Evolutionary conservation across 2,888 invertebrate genomes (phyloP).

Genomic region (Drosophila colorata): DNA sequence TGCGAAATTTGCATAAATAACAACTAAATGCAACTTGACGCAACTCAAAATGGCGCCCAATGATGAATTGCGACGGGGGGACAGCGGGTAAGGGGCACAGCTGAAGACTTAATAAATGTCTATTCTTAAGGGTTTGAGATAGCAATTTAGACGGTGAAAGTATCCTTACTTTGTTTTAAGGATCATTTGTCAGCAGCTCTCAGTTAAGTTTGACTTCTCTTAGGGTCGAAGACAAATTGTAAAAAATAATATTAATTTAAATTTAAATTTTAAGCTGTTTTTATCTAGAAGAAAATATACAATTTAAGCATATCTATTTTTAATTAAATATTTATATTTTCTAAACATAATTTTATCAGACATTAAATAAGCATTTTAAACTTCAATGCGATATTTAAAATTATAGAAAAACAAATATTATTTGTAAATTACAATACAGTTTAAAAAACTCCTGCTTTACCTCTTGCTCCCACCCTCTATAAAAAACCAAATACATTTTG

Average conservation of each 20-base stretch:
- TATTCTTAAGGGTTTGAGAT: neutral
- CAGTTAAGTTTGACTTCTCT: neutral
- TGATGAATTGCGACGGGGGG: slow-evolving; percentile 62
- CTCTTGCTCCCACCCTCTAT: neutral
- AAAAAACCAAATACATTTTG: slow-evolving; percentile 6
- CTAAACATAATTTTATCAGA: neutral
- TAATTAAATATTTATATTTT: neutral
- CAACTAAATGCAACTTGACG: slow-evolving; percentile 82
- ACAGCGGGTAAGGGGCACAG: neutral
- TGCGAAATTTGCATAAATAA: slow-evolving; percentile 84
- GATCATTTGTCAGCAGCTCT: slow-evolving; percentile 1
- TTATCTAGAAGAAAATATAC: no score
- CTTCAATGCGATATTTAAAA: neutral
- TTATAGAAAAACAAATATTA: no score
- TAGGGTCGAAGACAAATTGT: neutral
- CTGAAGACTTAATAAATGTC: slow-evolving; percentile 20
- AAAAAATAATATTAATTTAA: neutral
- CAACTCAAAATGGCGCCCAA: slow-evolving; percentile 70
- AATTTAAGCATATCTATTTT: no score
- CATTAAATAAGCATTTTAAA: neutral
- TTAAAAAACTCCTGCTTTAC: no score
- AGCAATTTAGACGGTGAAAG: no score
- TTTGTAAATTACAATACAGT: no score
- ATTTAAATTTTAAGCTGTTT: neutral
- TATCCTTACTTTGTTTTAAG: neutral